These are phyloP conservation scores for Ceyx erithaca DNA, from an alignment of 2,797 vertebrate species.

Conservation along the genomic window DNA sequence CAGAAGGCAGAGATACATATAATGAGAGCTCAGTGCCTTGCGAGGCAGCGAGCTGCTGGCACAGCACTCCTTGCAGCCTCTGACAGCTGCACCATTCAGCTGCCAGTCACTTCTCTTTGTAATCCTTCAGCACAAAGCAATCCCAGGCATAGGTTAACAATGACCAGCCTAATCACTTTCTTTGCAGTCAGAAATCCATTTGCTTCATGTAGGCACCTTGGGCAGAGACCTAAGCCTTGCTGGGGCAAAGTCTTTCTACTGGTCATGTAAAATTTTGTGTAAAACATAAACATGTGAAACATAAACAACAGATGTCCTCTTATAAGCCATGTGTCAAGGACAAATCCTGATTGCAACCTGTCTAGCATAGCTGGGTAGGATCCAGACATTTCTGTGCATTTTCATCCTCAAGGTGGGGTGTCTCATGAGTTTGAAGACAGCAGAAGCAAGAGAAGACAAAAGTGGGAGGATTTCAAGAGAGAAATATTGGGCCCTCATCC, in stretches of 20 bases:
- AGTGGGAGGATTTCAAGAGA: neutral
- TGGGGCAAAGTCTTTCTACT: neutral
- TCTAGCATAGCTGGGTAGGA: neutral
- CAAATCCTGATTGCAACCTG: neutral
- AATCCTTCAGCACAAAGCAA: neutral
- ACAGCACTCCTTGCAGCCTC: neutral
- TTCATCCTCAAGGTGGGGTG: neutral
- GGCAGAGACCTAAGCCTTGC: neutral
- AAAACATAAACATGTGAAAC: no score
- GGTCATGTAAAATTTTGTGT: neutral
- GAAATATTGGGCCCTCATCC: accelerated
- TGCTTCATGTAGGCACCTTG: neutral
- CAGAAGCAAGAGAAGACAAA: neutral
- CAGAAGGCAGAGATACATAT: neutral
- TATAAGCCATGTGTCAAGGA: neutral
- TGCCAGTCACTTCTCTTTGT: neutral
- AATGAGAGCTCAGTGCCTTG: accelerated
- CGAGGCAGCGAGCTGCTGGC: neutral
- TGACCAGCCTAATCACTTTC: neutral
- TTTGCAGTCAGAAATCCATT: neutral
- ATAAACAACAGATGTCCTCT: neutral
- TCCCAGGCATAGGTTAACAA: neutral
- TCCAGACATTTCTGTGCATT: neutral
- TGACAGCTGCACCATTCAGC: neutral
- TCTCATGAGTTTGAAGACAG: neutral